These are phyloP conservation scores for Hapalemur alaotrensis DNA, from an alignment of 2,797 vertebrate genomes.

Conservation along the genomic window DNA sequence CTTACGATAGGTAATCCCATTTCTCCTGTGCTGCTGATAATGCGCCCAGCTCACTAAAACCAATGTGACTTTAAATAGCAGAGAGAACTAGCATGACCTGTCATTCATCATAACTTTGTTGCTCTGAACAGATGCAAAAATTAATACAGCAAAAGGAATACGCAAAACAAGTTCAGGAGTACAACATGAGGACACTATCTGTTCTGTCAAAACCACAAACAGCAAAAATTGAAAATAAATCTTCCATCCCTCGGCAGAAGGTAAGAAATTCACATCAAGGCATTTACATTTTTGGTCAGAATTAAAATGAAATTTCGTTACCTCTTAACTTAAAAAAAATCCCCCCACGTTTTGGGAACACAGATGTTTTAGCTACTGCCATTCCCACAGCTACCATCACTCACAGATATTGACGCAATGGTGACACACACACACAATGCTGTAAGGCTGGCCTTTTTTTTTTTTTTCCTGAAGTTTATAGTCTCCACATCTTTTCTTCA, in stretches of 20 bases:
- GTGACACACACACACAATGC: neutral
- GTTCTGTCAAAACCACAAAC: constrained; percentile 77
- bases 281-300: neutral
- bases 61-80: neutral
- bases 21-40: neutral
- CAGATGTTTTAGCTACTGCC: neutral
- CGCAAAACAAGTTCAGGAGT: constrained; percentile 89
- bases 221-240: constrained; percentile 80
- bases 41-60: neutral
- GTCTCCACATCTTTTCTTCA: neutral
- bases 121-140: constrained; percentile 89
- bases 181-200: constrained; percentile 89
- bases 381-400: neutral
- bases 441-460: neutral
- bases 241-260: constrained; percentile 86
- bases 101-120: neutral
- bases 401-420: neutral
- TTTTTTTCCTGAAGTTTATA: neutral
- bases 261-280: constrained; percentile 75
- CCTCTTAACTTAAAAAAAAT: neutral
- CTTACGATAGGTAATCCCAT: accelerated
- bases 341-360: neutral
- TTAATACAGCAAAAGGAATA: constrained; percentile 92
- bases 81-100: neutral
- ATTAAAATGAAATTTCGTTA: neutral